Conservation (phyloP, 2,113 vertebrate genomes). For the Xenus cinereus region DNA sequence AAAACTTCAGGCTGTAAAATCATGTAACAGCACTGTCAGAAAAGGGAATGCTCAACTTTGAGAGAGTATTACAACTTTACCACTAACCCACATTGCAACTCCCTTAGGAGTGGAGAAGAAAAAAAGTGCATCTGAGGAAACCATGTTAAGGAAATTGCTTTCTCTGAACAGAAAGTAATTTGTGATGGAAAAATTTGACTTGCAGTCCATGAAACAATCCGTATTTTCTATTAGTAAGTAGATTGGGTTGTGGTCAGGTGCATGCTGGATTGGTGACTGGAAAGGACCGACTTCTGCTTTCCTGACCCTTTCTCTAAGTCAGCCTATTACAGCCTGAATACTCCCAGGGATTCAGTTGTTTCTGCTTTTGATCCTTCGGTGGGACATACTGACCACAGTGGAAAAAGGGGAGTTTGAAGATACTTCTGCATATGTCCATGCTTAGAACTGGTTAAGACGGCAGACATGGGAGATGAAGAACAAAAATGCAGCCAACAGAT, state of each 20-base stretch:
- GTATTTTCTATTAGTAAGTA: not conserved
- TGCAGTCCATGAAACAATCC: not conserved
- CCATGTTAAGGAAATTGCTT: not conserved
- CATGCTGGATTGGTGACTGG: not conserved
- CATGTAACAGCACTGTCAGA: not conserved
- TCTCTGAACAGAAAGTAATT: not conserved
- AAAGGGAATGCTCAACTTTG: not conserved
- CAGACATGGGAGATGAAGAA: not conserved
- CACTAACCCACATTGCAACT: not conserved
- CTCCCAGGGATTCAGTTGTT: not conserved
- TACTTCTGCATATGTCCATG: rapidly evolving
- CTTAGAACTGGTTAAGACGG: not conserved
- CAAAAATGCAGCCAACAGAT: not conserved
- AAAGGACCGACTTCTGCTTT: not conserved
- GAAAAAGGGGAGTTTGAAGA: not conserved
- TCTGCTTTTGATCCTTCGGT: not conserved
- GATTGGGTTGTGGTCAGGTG: not conserved
- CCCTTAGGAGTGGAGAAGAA: not conserved
- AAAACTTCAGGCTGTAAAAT: not conserved
- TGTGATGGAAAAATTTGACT: not conserved
- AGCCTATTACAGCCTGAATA: not conserved
- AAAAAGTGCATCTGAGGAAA: not conserved
- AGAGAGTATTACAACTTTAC: not conserved
- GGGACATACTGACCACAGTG: not conserved
- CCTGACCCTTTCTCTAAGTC: not conserved